Percentiles rank a stretch among this genome's conserved stretches.
Evolutionary conservation across 2,797 vertebrate species (phyloP).

Genomic region (Chaunax sp.): DNA sequence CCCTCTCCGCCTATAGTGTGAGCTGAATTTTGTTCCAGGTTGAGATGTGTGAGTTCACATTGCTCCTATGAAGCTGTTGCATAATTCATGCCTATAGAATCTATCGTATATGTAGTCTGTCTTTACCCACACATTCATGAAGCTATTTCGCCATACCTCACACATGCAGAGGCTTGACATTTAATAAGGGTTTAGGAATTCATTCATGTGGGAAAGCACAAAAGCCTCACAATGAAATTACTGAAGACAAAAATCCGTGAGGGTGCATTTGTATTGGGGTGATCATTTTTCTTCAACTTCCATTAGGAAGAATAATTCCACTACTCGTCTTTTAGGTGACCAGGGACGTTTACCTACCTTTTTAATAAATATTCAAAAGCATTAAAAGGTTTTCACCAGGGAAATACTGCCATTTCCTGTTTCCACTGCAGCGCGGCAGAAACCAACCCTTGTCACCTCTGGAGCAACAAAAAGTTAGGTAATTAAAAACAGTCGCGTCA

Average conservation of each 20-base stretch:
- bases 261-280: slow-evolving; percentile 28
- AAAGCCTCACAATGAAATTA: slow-evolving; percentile 40
- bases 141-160: slow-evolving; percentile 35
- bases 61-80: slow-evolving; percentile 45
- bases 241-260: slow-evolving; percentile 36
- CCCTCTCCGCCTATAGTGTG: slow-evolving; percentile 8
- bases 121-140: slow-evolving; percentile 51
- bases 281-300: slow-evolving; percentile 44
- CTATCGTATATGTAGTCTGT: slow-evolving; percentile 28
- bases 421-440: slow-evolving; percentile 21
- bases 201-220: slow-evolving; percentile 46
- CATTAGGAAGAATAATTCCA: slow-evolving; percentile 32
- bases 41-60: slow-evolving; percentile 28
- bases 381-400: slow-evolving; percentile 38
- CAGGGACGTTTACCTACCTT: slow-evolving; percentile 3
- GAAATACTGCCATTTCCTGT: slow-evolving; percentile 43
- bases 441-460: slow-evolving; percentile 43
- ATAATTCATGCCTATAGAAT: slow-evolving; percentile 66
- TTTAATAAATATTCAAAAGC: slow-evolving; percentile 51
- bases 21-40: too few species aligned
- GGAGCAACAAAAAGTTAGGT: slow-evolving; percentile 64
- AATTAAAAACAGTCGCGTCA: slow-evolving; percentile 75
- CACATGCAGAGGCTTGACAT: slow-evolving; percentile 40
- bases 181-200: slow-evolving; percentile 43
- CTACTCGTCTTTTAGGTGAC: slow-evolving; percentile 4